Percentiles rank a stretch among this genome's conserved stretches.
Evolutionary conservation across 2,113 vertebrate species (phyloP).

Genomic region (Microcebus jonahi): DNA sequence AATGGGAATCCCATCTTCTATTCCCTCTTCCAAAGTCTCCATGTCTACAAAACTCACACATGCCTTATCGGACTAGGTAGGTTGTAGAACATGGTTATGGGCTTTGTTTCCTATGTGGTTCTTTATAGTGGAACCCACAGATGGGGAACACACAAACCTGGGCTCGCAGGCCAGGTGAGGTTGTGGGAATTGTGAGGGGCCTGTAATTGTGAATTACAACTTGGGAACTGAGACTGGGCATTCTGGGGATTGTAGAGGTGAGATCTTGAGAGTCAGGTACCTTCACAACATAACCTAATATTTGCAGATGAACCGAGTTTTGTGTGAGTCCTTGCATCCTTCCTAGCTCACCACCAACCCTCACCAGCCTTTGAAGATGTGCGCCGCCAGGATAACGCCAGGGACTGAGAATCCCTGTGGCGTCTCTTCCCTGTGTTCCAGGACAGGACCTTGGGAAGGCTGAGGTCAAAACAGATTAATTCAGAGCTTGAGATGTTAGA

Average conservation of each 20-base stretch:
- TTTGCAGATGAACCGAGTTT: background rate
- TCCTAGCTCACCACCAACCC: background rate
- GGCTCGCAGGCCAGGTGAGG: background rate
- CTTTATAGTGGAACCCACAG: background rate
- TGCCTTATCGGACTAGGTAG: background rate
- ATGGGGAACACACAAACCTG: background rate
- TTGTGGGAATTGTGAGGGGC: background rate
- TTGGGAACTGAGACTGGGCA: background rate
- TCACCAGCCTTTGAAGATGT: background rate
- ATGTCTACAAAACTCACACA: background rate
- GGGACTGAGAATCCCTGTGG: background rate
- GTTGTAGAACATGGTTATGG: accelerated
- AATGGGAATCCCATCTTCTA: background rate
- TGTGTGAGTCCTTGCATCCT: background rate
- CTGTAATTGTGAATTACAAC: background rate
- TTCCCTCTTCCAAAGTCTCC: background rate
- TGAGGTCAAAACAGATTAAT: background rate
- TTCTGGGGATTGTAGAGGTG: background rate
- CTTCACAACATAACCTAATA: background rate
- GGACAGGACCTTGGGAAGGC: background rate
- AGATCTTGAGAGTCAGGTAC: background rate
- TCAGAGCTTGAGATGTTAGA: background rate
- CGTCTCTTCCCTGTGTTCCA: background rate
- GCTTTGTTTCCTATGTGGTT: background rate
- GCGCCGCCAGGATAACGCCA: background rate